Conservation (phyloP, 2,797 vertebrate species). For the Mergus octosetaceus region DNA sequence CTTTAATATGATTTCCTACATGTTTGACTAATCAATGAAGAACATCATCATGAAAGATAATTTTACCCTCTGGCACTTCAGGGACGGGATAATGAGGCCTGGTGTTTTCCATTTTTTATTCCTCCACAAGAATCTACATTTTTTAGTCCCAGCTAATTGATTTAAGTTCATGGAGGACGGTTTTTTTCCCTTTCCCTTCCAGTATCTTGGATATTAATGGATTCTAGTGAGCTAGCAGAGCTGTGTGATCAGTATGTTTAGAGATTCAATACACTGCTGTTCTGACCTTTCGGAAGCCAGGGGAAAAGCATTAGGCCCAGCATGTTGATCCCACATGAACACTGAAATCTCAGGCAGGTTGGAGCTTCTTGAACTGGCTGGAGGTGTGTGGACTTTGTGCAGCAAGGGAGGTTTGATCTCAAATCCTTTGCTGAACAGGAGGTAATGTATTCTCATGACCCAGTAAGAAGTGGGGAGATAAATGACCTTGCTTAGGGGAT, state of each 20-base stretch:
- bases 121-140: slow-evolving; percentile 66
- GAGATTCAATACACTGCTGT: slow-evolving; percentile 56
- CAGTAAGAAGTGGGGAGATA: neutral
- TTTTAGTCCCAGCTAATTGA: slow-evolving; percentile 68
- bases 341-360: slow-evolving; percentile 6
- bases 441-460: rapidly evolving
- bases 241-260: slow-evolving; percentile 62
- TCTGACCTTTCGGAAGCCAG: slow-evolving; percentile 59
- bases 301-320: slow-evolving; percentile 43
- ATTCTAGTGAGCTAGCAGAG: slow-evolving; percentile 65
- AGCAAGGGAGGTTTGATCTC: neutral
- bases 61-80: slow-evolving; percentile 66
- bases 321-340: slow-evolving; percentile 22
- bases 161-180: slow-evolving; percentile 65
- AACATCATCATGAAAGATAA: slow-evolving; percentile 80
- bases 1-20: slow-evolving; percentile 67
- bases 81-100: slow-evolving; percentile 69
- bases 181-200: slow-evolving; percentile 1
- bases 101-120: slow-evolving; percentile 71
- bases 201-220: slow-evolving; percentile 65
- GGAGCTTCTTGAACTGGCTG: neutral
- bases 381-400: neutral
- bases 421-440: neutral
- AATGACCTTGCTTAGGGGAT: neutral
- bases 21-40: slow-evolving; percentile 85